Conservation (phyloP, 2,888 invertebrate genomes). For the Agriopis aurantiaria region DNA sequence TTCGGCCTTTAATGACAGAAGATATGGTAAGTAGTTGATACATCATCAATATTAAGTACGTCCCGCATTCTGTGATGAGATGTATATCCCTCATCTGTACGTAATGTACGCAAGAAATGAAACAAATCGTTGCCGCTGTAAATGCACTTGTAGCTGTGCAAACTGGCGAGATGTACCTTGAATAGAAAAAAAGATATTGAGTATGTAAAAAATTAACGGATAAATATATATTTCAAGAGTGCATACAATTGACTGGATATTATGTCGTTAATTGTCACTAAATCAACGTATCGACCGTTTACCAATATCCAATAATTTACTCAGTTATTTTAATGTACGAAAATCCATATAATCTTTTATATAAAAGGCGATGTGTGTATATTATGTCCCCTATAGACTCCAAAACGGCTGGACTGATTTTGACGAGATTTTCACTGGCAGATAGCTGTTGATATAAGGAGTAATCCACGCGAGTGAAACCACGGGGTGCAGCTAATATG, state of each 20-base stretch:
- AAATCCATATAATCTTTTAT: too few relatives aligned
- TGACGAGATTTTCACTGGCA: too few relatives aligned
- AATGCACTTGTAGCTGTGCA: not conserved
- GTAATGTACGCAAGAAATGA: slow-evolving; percentile 1
- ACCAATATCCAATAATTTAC: too few relatives aligned
- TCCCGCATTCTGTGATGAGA: slow-evolving; percentile 30
- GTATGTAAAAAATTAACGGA: not conserved
- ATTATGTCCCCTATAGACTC: too few relatives aligned
- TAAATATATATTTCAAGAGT: not conserved
- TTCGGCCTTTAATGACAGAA: slow-evolving; percentile 20
- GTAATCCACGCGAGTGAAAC: too few relatives aligned
- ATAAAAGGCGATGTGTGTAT: too few relatives aligned
- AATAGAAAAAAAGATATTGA: not conserved
- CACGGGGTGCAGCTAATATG: too few relatives aligned
- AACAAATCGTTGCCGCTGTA: slow-evolving; percentile 3
- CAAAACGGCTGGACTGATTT: too few relatives aligned
- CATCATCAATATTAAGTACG: slow-evolving; percentile 32
- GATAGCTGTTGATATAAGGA: too few relatives aligned
- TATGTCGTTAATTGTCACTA: too few relatives aligned
- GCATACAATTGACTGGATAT: not conserved
- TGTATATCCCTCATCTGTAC: slow-evolving; percentile 10
- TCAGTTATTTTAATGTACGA: too few relatives aligned
- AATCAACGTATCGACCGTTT: too few relatives aligned
- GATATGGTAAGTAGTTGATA: slow-evolving; percentile 27
- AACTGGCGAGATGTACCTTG: slow-evolving; percentile 24